Base-by-base conservation (phyloP, 2,888 invertebrate genomes). In the Magallana nippona region DNA sequence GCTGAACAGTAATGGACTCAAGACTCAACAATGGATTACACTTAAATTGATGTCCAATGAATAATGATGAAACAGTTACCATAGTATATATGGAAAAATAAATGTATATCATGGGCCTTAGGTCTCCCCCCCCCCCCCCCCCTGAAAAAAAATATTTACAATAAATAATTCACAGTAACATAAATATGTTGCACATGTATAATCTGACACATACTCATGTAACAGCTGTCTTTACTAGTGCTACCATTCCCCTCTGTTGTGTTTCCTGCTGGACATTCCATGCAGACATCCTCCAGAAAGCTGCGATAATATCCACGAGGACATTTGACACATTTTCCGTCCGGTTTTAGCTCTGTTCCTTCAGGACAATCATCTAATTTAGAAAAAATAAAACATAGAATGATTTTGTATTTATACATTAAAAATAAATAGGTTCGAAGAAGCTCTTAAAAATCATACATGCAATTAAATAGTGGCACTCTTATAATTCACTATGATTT, bases 351-450 rank as follows among this genome's bases (percentile, higher is more conserved):
- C 55, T 87, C 85, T 19, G 78, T 83, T 17, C 87, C 87, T 19
- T 79, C 79, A 17, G 44, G 55, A 78, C 87, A 87, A 58, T 85
- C 85, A 81, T 83, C 87, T 87, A 77, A 81, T 44, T 57, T 11
- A 78, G 15, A 17, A 15, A 27, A 56, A 13, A 71, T 62, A 13
- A 17, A 62, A 17, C 17, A 62, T 17, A 8, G 11, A 17, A 11
- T 62, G n/a, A 62, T 62, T 19, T 62, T 11, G n/a, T n/a, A 10
- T 62, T 17, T 8, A 62, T 62, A 62, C 19, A 62, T 5, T 8
- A 11, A 62, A 62, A 17, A 8, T 8, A 62, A 62, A 62, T 8
- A 44, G 44, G 44, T 0, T 44, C 0, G 0, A 3, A 44, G 44
- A 44, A 44, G 0, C 44, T 44, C 8, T 3, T 60, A 60, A 60